Evolutionary conservation across 2,113 vertebrate species (phyloP).

Genomic region (Hippocampus zosterae): DNA sequence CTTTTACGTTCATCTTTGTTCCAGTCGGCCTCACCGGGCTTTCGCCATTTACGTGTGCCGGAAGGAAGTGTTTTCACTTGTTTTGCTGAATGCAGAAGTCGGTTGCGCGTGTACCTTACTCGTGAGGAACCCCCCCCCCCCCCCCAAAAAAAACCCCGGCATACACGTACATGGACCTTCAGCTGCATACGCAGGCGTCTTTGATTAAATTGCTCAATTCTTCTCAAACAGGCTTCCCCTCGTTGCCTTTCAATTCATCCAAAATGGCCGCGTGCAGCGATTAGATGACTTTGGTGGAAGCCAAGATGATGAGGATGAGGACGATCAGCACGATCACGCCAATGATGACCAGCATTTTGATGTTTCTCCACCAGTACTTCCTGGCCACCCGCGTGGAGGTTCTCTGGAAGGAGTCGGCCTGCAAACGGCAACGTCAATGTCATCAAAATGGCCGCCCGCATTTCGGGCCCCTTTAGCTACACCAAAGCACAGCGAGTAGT

Average conservation of each 20-base stretch:
- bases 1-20: too few species aligned
- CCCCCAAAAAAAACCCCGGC: too few species aligned
- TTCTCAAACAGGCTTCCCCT: not conserved
- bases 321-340: slow-evolving; percentile 65
- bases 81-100: too few species aligned
- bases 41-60: too few species aligned
- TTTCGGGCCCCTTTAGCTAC: too few species aligned
- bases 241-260: slow-evolving; percentile 9
- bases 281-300: slow-evolving; percentile 69
- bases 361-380: slow-evolving; percentile 80
- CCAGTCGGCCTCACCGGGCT: too few species aligned
- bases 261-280: not conserved
- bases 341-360: slow-evolving; percentile 76
- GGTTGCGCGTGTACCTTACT: too few species aligned
- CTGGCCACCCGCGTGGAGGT: slow-evolving; percentile 69
- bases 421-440: slow-evolving; percentile 2
- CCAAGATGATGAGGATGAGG: slow-evolving; percentile 75
- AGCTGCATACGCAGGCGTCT: not conserved
- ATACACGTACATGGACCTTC: not conserved
- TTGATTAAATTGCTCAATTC: too few species aligned
- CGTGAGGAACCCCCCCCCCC: too few species aligned
- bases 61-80: too few species aligned
- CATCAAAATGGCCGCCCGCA: not conserved
- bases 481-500: not conserved
- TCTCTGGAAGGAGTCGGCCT: slow-evolving; percentile 77